Evolutionary conservation across 2,888 invertebrate species (phyloP), one percentile per base, ranked within the genome.

Genomic region (Drosophila neutralis): DNA sequence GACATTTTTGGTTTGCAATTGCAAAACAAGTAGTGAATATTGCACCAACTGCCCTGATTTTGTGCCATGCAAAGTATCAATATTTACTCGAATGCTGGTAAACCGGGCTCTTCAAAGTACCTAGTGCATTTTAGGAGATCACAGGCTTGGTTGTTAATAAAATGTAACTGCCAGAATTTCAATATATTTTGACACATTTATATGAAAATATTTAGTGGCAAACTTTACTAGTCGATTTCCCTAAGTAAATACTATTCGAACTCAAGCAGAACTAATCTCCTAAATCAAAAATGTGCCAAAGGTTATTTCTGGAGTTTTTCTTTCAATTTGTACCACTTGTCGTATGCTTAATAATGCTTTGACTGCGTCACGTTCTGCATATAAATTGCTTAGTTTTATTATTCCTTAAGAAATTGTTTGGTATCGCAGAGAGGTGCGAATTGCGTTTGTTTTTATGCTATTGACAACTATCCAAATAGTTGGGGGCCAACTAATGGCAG

Each of bases 311-410:
- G n/a, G 29, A 36, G 15, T 38, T n/a, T 24, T 45, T 4, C 15
- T 45, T 69, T 56, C 69, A 74, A 83, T 68, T 75, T 74, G 83
- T 52, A 45, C 57, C 67, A 73, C 65, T 59, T 73, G 65, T 66
- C 84, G 81, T 69, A 77, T 80, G 70, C 69, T 73, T 76, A 80
- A 78, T 84, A 72, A 70, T 74, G 21, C 27, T 36, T 54, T 57
- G 62, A 49, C 61, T 31, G 54, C 54, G 51, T 52, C 87, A 86
- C 81, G 85, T 80, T 83, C 87, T 80, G 92, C 92, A 92, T 91
- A 91, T 92, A 92, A 92, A 91, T 92, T 91, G 92, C 90, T 79
- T 91, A 83, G 82, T 92, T 91, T 84, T 53, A 56, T 29, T 78
- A 76, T 82, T 63, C 57, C 69, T 78, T 59, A 73, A 63, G 64